Base-by-base conservation (phyloP, 2,797 vertebrate species). In the Chrysolophus pictus region DNA sequence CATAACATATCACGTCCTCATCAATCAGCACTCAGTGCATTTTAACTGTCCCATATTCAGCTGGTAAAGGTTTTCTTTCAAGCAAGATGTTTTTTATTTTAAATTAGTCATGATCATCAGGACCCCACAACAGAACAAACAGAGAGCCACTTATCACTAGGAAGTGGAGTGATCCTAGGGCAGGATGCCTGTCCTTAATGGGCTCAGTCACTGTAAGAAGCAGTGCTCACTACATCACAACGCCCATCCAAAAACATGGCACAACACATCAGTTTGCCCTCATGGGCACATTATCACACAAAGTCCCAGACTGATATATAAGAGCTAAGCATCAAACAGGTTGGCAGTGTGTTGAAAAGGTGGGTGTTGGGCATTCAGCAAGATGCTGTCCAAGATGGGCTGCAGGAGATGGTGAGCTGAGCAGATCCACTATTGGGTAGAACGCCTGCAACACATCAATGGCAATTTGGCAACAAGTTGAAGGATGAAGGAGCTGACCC, bases 21-120 rank as follows among this genome's bases (percentile, higher is more conserved):
- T 92, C 90, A 96, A 79, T 93, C 76, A 55, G 63, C 71, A 70
- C 60, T 86, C 83, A 37, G 24, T 70, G 14, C 62, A 78, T 87
- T 70, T 91, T 62, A 69, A 56, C 56, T 41, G 85, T 37, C 39
- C 26, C n/a, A 82, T 53, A 91, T 73, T 74, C 68, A 80, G 37
- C 53, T 91, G 91, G 83, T 46, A 82, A 87, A 73, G 44, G 7
- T 15, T 56, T 49, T 19, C 26, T 79, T 44, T 63, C 72, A 87
- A 77, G 46, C 56, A 73, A 70, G 64, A 82, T 41, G n/a, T 44
- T 67, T 63, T 42, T 83, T 81, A 84, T 88, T 94, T 94, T 64
- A 82, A 29, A 26, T 35, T 71, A 67, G 22, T 39, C 68, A 91
- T 42, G n/a, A 91, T 53, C 44, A 75, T 42, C 67, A 84, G n/a